phyloP scores from a whole-genome alignment of 1,140 invertebrate species.

The Cotesia typhae region DNA sequence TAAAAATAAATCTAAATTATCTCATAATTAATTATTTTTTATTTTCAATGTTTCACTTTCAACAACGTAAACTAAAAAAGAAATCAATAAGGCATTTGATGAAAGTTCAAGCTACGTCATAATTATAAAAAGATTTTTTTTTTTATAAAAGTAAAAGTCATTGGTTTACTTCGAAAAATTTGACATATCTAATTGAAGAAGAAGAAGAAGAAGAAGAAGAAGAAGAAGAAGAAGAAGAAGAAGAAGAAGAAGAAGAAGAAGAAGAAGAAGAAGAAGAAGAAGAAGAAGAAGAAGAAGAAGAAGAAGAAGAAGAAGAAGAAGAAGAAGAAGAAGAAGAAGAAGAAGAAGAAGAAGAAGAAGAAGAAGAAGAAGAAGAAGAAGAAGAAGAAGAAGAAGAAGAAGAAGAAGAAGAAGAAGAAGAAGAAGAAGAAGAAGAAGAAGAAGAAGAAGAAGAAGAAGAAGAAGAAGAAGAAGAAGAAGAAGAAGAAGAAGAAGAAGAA shows the following conservation, averaged over 20 bases:
- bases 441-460: not conserved
- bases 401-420: not conserved
- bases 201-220: too few relatives aligned
- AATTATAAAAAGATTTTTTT: slow-evolving; percentile 39
- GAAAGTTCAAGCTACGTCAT: slow-evolving; percentile 47
- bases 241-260: not conserved
- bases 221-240: not conserved
- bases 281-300: not conserved
- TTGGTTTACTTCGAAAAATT: not conserved
- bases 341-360: not conserved
- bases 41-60: slow-evolving; percentile 52
- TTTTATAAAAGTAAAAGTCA: slow-evolving; percentile 60
- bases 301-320: not conserved
- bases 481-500: not conserved
- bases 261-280: not conserved
- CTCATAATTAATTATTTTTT: not conserved
- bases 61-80: slow-evolving; percentile 47
- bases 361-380: not conserved
- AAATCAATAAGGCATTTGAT: slow-evolving; percentile 58
- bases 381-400: not conserved
- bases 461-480: not conserved
- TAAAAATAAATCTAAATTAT: not conserved
- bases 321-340: not conserved
- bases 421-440: not conserved
- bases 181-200: not conserved